phyloP scores from a whole-genome alignment of 2,797 vertebrate genomes.

The Clamator glandarius region DNA sequence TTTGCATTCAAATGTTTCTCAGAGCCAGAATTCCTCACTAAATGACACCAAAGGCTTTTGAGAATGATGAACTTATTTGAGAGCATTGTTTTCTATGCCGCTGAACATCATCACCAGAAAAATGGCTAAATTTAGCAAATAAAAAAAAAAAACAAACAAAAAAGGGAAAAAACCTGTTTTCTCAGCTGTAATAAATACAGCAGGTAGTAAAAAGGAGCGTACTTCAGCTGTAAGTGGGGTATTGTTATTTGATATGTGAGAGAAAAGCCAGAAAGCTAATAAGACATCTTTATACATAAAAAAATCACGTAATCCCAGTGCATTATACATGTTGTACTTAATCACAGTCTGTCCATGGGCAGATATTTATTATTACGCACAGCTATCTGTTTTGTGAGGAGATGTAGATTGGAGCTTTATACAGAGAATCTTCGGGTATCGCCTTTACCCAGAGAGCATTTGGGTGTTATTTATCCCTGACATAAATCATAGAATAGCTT shows the following conservation, averaged over 20 bases:
- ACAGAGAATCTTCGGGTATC: background rate
- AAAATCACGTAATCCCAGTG: background rate
- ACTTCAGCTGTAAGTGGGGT: conserved; percentile 16
- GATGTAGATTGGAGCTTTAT: background rate
- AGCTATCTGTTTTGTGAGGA: background rate
- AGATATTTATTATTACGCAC: background rate
- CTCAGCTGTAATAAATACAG: conserved; percentile 26
- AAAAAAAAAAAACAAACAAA: background rate
- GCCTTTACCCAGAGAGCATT: background rate
- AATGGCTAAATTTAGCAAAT: conserved; percentile 48
- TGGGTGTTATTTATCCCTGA: background rate
- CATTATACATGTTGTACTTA: background rate
- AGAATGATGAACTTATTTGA: conserved; percentile 35
- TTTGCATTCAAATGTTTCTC: conserved; percentile 47
- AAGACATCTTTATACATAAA: conserved; percentile 1
- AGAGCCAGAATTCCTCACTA: background rate
- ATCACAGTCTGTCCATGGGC: background rate
- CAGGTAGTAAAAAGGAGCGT: background rate
- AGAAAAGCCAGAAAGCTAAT: background rate
- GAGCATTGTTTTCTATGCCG: background rate
- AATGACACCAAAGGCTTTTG: conserved; percentile 40
- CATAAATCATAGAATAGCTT: background rate
- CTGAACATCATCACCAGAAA: background rate
- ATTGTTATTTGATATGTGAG: conserved; percentile 8
- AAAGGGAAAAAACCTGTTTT: conserved; percentile 4